These are phyloP conservation scores for Psittacula echo DNA, from an alignment of 2,797 vertebrate genomes.

Conservation along the genomic window DNA sequence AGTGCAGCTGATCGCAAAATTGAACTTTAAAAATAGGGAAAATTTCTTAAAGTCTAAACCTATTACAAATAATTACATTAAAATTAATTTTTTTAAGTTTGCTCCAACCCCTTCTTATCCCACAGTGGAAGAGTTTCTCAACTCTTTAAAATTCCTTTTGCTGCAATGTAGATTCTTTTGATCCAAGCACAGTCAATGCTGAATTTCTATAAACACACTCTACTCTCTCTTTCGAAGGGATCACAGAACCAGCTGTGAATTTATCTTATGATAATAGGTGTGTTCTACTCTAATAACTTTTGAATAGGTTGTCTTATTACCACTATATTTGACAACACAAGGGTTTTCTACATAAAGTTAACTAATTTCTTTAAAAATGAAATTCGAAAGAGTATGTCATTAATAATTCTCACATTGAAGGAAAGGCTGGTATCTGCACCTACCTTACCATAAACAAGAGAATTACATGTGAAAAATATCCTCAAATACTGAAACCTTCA, in stretches of 20 bases:
- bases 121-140: background rate
- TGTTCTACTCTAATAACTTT: background rate
- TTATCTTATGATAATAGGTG: background rate
- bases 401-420: background rate
- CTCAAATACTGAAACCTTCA: background rate
- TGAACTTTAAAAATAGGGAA: background rate
- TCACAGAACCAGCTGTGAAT: background rate
- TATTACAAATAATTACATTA: background rate
- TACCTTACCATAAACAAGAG: background rate
- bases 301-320: background rate
- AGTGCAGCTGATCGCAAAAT: background rate
- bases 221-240: background rate
- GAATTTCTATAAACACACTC: constrained; percentile 7
- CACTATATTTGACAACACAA: background rate
- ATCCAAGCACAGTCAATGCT: background rate
- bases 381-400: background rate
- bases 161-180: background rate
- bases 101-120: background rate
- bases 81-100: background rate
- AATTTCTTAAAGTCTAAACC: background rate
- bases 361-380: background rate
- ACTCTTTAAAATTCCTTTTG: background rate
- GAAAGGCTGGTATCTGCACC: background rate
- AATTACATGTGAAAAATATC: background rate
- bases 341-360: background rate